These are phyloP conservation scores for Venturia canescens DNA, from an alignment of 1,140 invertebrate species.

Conservation along the genomic window DNA sequence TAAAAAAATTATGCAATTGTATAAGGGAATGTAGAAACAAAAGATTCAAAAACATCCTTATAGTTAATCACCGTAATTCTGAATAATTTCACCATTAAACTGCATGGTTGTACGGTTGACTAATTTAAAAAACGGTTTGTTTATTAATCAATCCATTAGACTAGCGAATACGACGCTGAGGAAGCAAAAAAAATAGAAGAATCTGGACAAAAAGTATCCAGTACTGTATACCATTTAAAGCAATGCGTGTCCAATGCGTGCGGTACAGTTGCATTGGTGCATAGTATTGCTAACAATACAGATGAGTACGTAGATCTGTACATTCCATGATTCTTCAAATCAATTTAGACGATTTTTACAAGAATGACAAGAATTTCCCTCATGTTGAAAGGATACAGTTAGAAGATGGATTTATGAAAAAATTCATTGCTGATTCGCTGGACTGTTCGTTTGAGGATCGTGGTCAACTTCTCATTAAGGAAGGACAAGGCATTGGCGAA, in stretches of 20 bases:
- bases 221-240: conserved; percentile 92
- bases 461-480: conserved; percentile 85
- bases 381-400: conserved; percentile 80
- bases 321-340: not conserved
- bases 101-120: no score
- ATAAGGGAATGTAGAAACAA: no score
- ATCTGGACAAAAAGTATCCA: conserved; percentile 79
- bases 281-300: conserved; percentile 86
- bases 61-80: no score
- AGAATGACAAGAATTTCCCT: conserved; percentile 22
- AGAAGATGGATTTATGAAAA: conserved; percentile 85
- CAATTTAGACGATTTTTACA: conserved; percentile 17
- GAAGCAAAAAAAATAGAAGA: conserved; percentile 81
- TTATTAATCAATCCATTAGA: conserved; percentile 54
- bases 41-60: no score
- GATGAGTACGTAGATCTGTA: conserved; percentile 76
- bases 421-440: conserved; percentile 86
- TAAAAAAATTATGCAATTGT: no score
- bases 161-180: conserved; percentile 78
- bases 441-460: conserved; percentile 84
- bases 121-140: not conserved
- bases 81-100: no score
- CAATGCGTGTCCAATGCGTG: conserved; percentile 97
- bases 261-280: conserved; percentile 95
- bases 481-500: conserved; percentile 82